Base-by-base conservation (phyloP, 2,797 vertebrate species). In the Triplophysa bombifrons region DNA sequence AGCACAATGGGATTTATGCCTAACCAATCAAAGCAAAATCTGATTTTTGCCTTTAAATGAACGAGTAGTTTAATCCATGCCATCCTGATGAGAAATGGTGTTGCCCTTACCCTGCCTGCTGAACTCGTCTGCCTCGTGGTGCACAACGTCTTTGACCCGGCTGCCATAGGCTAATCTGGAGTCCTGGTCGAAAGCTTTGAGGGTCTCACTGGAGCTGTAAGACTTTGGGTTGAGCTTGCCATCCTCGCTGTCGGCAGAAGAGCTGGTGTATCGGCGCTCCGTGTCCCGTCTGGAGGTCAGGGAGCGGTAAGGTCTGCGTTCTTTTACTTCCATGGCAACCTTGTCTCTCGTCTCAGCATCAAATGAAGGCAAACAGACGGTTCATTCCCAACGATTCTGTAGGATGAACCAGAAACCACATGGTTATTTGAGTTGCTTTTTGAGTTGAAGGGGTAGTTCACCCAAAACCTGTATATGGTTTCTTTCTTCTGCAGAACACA, bases 191-290 rank as follows among this genome's bases (percentile, higher is more conserved):
- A 97, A 99, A 87, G 98, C 98, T 89, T 99, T 99, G 67, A 99
- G 94, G 3, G 98, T 99, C 92, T 99, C 98, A 0, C 97, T 99
- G 91, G 98, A 99, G 92, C 98, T 99, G 92, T 99, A 99, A 83
- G 98, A 99, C 78, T 98, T 98, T 84, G 96, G 88, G 74, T 97
- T 97, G 67, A 91, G 90, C 86, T 96, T 98, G 86, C 94, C 93
- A 19, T 98, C 96, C 89, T 99, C 98, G 0, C 96, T 97, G 89
- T 99, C 97, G 0, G 96, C 97, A 0, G 96, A 98, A 34, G 97
- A 98, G 90, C 96, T 97, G 87, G 97, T 98, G 85, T 99, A 98
- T 58, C 96, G 97, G 64, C 94, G 96, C 88, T 99, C 98, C 0
- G 95, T 91, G 83, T 99, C 97, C 0, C 96, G 95, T 76, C 96